Evolutionary conservation across 2,113 vertebrate genomes (phyloP), one percentile per base, ranked within the genome.

Genomic region (Poeciliopsis prolifica): DNA sequence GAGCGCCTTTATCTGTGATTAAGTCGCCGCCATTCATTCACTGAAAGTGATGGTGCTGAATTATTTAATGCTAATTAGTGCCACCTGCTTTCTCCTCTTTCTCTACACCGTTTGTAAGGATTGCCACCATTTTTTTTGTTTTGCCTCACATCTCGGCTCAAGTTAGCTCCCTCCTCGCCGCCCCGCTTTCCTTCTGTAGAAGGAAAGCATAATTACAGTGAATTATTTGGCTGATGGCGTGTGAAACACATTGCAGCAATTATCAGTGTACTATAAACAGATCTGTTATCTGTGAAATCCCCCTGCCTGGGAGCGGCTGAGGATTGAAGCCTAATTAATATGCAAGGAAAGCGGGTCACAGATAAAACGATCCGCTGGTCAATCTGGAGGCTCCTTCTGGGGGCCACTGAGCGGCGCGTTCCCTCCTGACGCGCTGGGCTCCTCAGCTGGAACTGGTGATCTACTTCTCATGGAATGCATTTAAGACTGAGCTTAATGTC

Each of bases 201-300:
- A n/a, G 19, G 42, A 67, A 73, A 75, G 75, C 63, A 77, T 90
- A 87, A 93, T 92, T 91, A 89, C 72, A 72, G 48, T 30, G 72
- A 86, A 78, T 88, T 86, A 84, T 85, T 86, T 86, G 86, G 79
- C 76, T 78, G 85, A 87, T 82, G 80, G 84, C 83, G 78, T 89
- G 84, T 89, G 88, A 91, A 92, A 89, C 88, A 84, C 81, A 84
- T 81, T 76, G 80, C 48, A 4, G 79, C 86, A 83, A 68, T 90
- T 89, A 89, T 87, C 83, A 81, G 75, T n/a, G 65, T 75, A 79
- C 84, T 85, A 82, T 84, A 87, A 92, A 92, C 87, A 89, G 88
- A 83, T 58, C 78, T 31, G 79, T 88, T 92, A 91, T 91, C 92
- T 92, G 87, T 89, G 86, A 93, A 88, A 88, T 91, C 87, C 80